Evolutionary conservation across 2,888 invertebrate genomes (phyloP), one percentile per base, ranked within the genome.

Genomic region (Ornithoptera alexandrae): DNA sequence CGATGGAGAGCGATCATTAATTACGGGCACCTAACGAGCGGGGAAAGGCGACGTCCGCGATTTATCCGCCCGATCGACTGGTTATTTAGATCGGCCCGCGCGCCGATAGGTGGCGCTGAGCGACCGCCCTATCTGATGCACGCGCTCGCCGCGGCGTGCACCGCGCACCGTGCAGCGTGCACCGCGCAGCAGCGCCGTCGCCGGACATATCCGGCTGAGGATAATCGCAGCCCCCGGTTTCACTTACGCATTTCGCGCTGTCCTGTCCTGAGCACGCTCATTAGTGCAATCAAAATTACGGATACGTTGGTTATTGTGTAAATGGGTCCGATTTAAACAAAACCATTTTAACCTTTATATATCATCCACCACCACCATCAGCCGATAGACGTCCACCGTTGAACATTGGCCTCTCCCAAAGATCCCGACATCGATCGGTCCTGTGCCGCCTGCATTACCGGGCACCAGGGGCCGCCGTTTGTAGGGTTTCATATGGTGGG

Each of bases 101-200:
- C 83, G 86, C 83, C 89, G 89, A 86, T 88, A 89, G 90, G 89
- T 89, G 88, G 88, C 87, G 84, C 79, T 78, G 82, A 73, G 77
- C 75, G 77, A 69, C 79, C 76, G 78, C 79, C 67, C 67, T 90
- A 91, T 91, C 90, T 81, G 90, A 89, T 90, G 78, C 89, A 89
- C 89, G 90, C 84, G 72, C 74, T 72, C 75, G 74, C 74, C 15
- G 15, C 46, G 2, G 15, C 15, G 46, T 10, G 46, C 15, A 46
- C 12, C 15, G 4, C 0, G 42, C 10, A 4, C 46, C 15, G 46
- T 15, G 15, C 46, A 15, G 2, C 15, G 46, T 1, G 46, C 15
- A 46, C 12, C 15, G 4, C 10, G 10, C 42, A 0, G 12, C 46
- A 15, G 15, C 58, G 67, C 64, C 70, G 56, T 59, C 70, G 60